Percentiles rank a stretch among this genome's conserved stretches.
Evolutionary conservation across 2,888 invertebrate genomes (phyloP).

Genomic region (Hypselothyrea guttata): DNA sequence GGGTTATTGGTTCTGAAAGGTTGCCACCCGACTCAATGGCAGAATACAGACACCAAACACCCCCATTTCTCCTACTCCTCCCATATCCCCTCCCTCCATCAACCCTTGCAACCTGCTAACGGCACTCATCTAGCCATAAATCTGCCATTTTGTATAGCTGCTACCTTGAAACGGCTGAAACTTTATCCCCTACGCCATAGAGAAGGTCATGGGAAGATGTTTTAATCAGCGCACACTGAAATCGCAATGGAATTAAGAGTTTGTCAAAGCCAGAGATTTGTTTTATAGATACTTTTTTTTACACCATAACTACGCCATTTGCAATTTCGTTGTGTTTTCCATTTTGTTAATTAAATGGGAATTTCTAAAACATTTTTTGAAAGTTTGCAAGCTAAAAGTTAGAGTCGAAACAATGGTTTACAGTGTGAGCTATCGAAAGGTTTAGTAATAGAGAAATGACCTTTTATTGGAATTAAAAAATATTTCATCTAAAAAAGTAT

Average conservation of each 20-base stretch:
- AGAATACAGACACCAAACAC: slow-evolving; percentile 40
- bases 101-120: too few relatives aligned
- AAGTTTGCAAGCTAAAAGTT: too few relatives aligned
- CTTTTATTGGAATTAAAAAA: too few relatives aligned
- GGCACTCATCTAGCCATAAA: slow-evolving; percentile 39
- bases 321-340: neutral
- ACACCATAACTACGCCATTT: too few relatives aligned
- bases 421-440: too few relatives aligned
- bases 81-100: too few relatives aligned
- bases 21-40: slow-evolving; percentile 26
- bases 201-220: slow-evolving; percentile 13
- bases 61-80: too few relatives aligned
- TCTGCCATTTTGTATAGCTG: slow-evolving; percentile 46
- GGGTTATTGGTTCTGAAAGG: neutral
- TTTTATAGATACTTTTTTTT: too few relatives aligned
- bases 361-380: too few relatives aligned
- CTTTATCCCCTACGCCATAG: neutral
- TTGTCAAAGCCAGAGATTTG: neutral
- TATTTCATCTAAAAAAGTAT: too few relatives aligned
- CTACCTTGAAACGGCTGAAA: slow-evolving; percentile 22
- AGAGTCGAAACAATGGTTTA: too few relatives aligned
- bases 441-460: too few relatives aligned
- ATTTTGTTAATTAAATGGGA: neutral
- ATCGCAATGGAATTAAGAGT: slow-evolving; percentile 1
- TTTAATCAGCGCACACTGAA: slow-evolving; percentile 16